Percentiles rank a stretch among this genome's conserved stretches.
Conservation (phyloP, 2,888 invertebrate species). For the Clanis bilineata region DNA sequence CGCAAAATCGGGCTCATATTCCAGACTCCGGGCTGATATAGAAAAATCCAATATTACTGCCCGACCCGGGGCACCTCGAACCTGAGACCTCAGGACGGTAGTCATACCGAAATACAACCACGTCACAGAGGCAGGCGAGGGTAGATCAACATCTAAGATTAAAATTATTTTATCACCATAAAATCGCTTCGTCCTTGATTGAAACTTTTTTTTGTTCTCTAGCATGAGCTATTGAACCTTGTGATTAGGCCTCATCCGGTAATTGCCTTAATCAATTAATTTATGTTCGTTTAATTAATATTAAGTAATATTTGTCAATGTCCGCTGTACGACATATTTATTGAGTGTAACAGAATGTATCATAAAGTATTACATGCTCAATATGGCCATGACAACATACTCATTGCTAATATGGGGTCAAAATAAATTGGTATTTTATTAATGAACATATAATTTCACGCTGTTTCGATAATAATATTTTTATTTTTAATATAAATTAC, state of each 20-base stretch:
- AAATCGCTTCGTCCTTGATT: too few relatives aligned
- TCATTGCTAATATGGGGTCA: constrained; percentile 4
- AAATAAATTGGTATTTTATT: constrained; percentile 7
- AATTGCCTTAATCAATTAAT: constrained; percentile 4
- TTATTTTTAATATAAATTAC: neutral
- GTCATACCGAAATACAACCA: too few relatives aligned
- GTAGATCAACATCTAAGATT: too few relatives aligned
- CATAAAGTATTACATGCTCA: neutral
- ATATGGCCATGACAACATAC: constrained; percentile 9
- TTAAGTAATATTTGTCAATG: constrained; percentile 4
- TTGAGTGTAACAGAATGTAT: constrained; percentile 15
- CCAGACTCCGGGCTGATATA: too few relatives aligned
- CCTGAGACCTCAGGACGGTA: too few relatives aligned
- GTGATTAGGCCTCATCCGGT: neutral
- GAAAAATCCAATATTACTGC: too few relatives aligned
- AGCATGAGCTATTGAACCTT: neutral
- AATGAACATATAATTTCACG: neutral
- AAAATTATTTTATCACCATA: too few relatives aligned
- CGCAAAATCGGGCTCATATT: too few relatives aligned
- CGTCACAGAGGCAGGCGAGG: too few relatives aligned
- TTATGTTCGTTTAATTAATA: constrained; percentile 1
- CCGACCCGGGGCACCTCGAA: too few relatives aligned
- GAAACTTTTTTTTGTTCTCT: neutral
- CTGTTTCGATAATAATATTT: neutral
- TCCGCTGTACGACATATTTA: constrained; percentile 1